Evolutionary conservation across 2,797 vertebrate genomes (phyloP).

Genomic region (Lepilemur ruficaudatus): DNA sequence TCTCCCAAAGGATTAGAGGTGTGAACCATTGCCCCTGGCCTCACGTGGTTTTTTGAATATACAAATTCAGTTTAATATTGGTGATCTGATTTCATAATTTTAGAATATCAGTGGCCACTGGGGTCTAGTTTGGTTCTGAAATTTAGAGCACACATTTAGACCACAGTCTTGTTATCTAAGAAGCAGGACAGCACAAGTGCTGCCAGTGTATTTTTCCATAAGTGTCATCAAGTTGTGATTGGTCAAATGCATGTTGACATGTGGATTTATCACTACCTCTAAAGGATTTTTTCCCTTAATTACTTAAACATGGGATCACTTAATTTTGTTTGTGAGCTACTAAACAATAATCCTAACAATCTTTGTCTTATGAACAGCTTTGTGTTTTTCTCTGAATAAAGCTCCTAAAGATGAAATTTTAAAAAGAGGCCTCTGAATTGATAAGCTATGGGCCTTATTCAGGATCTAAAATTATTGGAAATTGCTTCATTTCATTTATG

Average conservation of each 20-base stretch:
- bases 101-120: neutral
- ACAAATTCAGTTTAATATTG: conserved; percentile 21
- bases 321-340: conserved; percentile 14
- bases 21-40: neutral
- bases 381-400: neutral
- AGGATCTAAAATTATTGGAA: neutral
- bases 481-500: neutral
- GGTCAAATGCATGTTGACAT: neutral
- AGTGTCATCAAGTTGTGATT: conserved; percentile 44
- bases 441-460: conserved; percentile 5
- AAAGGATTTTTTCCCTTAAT: neutral
- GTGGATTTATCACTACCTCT: neutral
- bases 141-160: neutral
- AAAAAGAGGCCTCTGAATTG: neutral
- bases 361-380: neutral
- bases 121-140: conserved; percentile 17
- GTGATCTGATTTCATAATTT: conserved; percentile 26
- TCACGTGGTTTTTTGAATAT: neutral
- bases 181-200: neutral
- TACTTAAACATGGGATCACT: neutral
- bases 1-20: too few relatives aligned
- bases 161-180: neutral
- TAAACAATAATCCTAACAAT: conserved; percentile 32
- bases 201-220: neutral
- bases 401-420: neutral